Evolutionary conservation across 2,888 invertebrate genomes (phyloP).

Genomic region (Nemotelus nigrinus): DNA sequence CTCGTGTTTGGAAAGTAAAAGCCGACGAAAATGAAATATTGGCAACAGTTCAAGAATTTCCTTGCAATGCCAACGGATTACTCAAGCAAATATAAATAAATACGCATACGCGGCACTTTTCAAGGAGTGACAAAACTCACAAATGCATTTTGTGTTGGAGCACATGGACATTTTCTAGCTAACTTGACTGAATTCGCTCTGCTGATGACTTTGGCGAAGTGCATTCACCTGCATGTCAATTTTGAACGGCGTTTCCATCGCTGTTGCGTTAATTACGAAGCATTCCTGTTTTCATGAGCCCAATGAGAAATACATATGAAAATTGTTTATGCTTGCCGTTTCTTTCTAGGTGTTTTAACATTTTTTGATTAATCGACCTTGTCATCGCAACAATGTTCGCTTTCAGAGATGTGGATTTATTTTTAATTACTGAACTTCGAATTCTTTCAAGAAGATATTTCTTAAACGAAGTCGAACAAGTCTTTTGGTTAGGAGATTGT

Average conservation of each 20-base stretch:
- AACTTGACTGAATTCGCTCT: background rate
- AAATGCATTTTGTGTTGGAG: background rate
- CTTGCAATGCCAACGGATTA: constrained; percentile 38
- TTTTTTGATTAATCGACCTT: too few species aligned
- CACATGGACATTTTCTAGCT: background rate
- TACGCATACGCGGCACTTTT: constrained; percentile 3
- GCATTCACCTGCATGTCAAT: constrained; percentile 23
- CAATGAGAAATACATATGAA: too few species aligned
- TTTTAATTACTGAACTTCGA: too few species aligned
- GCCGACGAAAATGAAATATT: constrained; percentile 26
- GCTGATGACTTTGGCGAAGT: constrained; percentile 27
- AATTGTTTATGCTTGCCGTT: too few species aligned
- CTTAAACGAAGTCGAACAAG: too few species aligned
- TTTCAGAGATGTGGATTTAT: too few species aligned
- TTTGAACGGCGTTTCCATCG: background rate
- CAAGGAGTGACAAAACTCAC: background rate
- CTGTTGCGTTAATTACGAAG: too few species aligned
- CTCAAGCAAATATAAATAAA: constrained; percentile 34
- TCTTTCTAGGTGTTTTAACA: too few species aligned
- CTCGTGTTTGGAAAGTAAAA: background rate
- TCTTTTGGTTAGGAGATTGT: too few species aligned
- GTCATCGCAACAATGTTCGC: too few species aligned
- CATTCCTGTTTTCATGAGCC: too few species aligned
- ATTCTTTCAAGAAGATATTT: too few species aligned
- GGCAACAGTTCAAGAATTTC: constrained; percentile 38